phyloP scores from a whole-genome alignment of 1,140 invertebrate genomes.

The Plodia interpunctella region DNA sequence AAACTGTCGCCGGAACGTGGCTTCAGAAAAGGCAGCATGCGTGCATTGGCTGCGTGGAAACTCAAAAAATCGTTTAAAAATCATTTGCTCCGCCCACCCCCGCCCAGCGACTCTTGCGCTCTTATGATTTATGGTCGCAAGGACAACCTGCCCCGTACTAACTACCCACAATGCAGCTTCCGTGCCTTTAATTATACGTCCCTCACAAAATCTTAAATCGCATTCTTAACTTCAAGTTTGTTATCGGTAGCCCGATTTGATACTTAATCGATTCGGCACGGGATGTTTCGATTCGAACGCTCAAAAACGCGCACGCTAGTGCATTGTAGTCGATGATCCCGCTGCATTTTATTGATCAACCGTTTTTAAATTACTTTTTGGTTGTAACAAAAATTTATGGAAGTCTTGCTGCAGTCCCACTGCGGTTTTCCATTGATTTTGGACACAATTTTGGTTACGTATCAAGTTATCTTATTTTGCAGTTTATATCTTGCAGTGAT shows the following conservation, averaged over 20 bases:
- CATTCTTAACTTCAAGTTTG: slow-evolving; percentile 40
- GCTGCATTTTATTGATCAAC: too few species aligned
- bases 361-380: too few species aligned
- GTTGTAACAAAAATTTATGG: too few species aligned
- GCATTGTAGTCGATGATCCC: neutral
- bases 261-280: slow-evolving; percentile 36
- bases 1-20: slow-evolving; percentile 64
- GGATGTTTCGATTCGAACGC: slow-evolving; percentile 27
- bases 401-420: too few species aligned
- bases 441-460: too few species aligned
- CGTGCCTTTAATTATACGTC: slow-evolving; percentile 63
- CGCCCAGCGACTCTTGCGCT: slow-evolving; percentile 63
- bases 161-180: slow-evolving; percentile 53
- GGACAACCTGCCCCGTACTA: slow-evolving; percentile 69
- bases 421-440: too few species aligned
- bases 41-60: slow-evolving; percentile 62
- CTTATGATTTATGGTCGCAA: slow-evolving; percentile 73
- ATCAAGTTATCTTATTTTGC: too few species aligned
- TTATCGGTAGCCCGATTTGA: slow-evolving; percentile 32
- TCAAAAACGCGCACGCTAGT: neutral
- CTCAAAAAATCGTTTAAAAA: slow-evolving; percentile 76
- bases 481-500: too few species aligned
- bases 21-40: slow-evolving; percentile 64
- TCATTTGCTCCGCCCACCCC: slow-evolving; percentile 68
- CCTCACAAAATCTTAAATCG: slow-evolving; percentile 56